Evolutionary conservation across 2,888 invertebrate species (phyloP).

Genomic region (Ryuthela nishihirai): DNA sequence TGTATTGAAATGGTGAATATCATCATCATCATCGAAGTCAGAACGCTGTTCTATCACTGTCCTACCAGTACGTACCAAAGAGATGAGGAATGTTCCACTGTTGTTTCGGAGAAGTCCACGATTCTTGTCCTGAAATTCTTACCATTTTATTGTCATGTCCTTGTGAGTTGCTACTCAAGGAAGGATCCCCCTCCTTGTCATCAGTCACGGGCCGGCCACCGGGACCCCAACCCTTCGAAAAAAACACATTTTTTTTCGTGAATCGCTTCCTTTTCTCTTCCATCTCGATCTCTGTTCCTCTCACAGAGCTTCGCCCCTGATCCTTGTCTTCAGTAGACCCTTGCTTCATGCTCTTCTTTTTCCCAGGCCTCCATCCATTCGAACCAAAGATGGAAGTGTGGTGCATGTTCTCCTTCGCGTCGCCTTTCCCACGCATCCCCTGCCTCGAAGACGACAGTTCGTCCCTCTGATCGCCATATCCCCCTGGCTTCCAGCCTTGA

Average conservation of each 20-base stretch:
- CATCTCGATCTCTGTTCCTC: too few species aligned
- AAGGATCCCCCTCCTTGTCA: too few species aligned
- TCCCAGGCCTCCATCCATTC: constrained; percentile 1
- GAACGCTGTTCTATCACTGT: too few species aligned
- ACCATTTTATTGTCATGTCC: too few species aligned
- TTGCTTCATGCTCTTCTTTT: not conserved
- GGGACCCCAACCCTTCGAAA: constrained; percentile 5
- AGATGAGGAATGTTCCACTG: constrained; percentile 24
- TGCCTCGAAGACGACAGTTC: too few species aligned
- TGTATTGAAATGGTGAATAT: too few species aligned
- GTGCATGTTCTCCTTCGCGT: not conserved
- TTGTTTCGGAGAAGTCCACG: constrained; percentile 15
- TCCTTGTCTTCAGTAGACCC: constrained; percentile 9
- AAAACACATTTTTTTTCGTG: constrained; percentile 7
- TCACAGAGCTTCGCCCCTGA: too few species aligned
- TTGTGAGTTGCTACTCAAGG: too few species aligned
- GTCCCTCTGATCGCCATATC: too few species aligned
- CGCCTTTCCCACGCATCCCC: not conserved
- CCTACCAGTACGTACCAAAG: constrained; percentile 7
- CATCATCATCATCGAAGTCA: too few species aligned
- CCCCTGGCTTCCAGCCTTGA: constrained; percentile 12
- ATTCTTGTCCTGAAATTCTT: constrained; percentile 11
- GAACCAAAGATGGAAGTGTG: constrained; percentile 2
- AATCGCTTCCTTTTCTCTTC: too few species aligned
- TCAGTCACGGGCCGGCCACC: constrained; percentile 2